Conservation (phyloP, 2,113 vertebrate species). For the Nothobranchius furzeri region DNA sequence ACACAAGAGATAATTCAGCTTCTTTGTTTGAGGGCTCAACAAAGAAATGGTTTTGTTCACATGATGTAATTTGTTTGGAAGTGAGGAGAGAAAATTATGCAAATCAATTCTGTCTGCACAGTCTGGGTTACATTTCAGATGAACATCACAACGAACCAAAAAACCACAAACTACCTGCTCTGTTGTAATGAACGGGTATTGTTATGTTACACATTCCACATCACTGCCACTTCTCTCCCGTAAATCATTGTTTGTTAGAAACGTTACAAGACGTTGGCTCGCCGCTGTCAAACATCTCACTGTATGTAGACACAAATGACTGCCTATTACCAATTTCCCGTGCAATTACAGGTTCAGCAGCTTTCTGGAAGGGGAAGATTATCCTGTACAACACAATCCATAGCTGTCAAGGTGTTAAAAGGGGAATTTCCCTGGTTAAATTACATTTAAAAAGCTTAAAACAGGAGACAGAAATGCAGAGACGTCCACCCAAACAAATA, state of each 20-base stretch:
- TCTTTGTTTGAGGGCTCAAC: slow-evolving; percentile 12
- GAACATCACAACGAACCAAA: background rate
- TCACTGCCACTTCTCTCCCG: slow-evolving; percentile 3
- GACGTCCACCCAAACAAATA: background rate
- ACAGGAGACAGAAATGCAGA: slow-evolving; percentile 1
- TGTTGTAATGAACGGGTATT: slow-evolving; percentile 6
- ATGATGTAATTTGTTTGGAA: slow-evolving; percentile 24
- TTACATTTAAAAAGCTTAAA: slow-evolving; percentile 24
- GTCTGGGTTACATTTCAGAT: slow-evolving; percentile 6
- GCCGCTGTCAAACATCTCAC: slow-evolving; percentile 35
- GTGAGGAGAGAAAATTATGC: background rate
- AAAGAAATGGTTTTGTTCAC: slow-evolving; percentile 20
- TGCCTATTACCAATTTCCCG: slow-evolving; percentile 64
- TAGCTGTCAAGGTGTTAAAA: slow-evolving; percentile 54
- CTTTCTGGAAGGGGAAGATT: slow-evolving; percentile 49
- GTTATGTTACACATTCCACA: slow-evolving; percentile 1
- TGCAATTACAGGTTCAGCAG: slow-evolving; percentile 57
- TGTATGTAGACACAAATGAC: slow-evolving; percentile 48
- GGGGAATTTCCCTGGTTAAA: slow-evolving; percentile 48
- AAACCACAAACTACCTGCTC: background rate
- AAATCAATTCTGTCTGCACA: slow-evolving; percentile 20
- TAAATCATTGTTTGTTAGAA: slow-evolving; percentile 14
- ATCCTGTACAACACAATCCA: slow-evolving; percentile 52
- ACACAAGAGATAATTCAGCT: slow-evolving; percentile 20
- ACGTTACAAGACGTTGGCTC: slow-evolving; percentile 1